phyloP scores from a whole-genome alignment of 2,113 vertebrate species.

The Microtus richardsoni region DNA sequence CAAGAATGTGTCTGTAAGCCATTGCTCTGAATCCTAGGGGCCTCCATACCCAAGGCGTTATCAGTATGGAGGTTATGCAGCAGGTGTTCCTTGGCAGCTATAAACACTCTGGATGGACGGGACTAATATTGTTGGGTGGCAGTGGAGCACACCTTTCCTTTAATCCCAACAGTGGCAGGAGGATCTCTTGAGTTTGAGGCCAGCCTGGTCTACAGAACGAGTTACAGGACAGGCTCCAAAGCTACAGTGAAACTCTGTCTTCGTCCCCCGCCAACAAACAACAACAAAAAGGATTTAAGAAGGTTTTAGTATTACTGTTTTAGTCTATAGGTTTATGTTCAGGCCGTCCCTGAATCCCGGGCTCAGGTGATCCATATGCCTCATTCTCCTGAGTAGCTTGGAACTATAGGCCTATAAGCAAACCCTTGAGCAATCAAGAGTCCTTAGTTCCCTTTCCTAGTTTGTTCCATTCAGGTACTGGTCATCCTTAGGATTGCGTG shows the following conservation, averaged over 20 bases:
- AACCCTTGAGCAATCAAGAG: constrained; percentile 40
- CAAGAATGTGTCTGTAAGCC: neutral
- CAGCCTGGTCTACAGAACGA: too few relatives aligned
- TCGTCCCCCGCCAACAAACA: too few relatives aligned
- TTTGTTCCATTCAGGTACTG: neutral
- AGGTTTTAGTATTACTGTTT: neutral
- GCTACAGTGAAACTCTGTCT: too few relatives aligned
- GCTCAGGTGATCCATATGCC: neutral
- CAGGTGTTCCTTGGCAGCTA: neutral
- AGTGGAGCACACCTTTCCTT: too few relatives aligned
- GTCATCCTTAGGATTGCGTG: neutral
- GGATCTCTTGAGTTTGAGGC: too few relatives aligned
- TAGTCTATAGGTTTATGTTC: neutral
- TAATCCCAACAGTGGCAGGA: too few relatives aligned
- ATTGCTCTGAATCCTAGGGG: constrained; percentile 32
- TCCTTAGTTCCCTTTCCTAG: neutral
- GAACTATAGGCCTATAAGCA: neutral
- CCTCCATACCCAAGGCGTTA: neutral
- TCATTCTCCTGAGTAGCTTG: neutral
- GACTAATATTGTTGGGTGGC: too few relatives aligned
- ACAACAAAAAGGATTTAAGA: neutral
- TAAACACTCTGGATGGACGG: neutral
- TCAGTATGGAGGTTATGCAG: constrained; percentile 24
- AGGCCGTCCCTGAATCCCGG: neutral
- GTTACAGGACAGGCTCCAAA: too few relatives aligned